A percentile compares a stretch with the other conserved stretches of the same genome.
Conservation (phyloP, 2,797 vertebrate species). For the Hyperoplus immaculatus region DNA sequence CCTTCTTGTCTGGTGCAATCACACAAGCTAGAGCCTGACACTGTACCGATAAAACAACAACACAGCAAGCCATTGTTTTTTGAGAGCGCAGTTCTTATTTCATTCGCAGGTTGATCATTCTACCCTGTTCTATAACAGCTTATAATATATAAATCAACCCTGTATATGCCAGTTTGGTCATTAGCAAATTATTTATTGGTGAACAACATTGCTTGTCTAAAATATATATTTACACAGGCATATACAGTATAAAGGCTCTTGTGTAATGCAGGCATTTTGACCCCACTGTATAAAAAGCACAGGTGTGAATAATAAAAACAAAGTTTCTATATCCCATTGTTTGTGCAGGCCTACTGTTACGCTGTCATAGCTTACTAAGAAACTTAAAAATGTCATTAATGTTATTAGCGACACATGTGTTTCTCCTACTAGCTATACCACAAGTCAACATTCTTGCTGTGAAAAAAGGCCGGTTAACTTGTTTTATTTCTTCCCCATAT, state of each 20-base stretch:
- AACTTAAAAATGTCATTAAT: not conserved
- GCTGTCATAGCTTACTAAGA: not conserved
- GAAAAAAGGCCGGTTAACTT: not conserved
- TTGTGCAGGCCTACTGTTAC: not conserved
- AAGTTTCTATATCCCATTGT: not conserved
- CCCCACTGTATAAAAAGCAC: not conserved
- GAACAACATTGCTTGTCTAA: not conserved
- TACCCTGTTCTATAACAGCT: not conserved
- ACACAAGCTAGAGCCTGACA: not conserved
- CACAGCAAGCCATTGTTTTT: slow-evolving; percentile 4
- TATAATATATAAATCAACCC: not conserved
- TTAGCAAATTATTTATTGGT: not conserved
- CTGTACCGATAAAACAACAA: slow-evolving; percentile 1
- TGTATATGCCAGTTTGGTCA: not conserved
- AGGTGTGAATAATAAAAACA: not conserved
- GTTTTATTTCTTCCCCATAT: not conserved
- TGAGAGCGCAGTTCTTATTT: slow-evolving; percentile 2
- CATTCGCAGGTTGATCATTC: slow-evolving; percentile 11
- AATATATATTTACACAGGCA: not conserved
- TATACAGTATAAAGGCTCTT: not conserved
- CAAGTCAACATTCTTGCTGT: not conserved
- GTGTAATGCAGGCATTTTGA: not conserved
- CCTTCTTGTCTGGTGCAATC: not conserved
- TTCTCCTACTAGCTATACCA: not conserved
- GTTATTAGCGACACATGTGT: not conserved